phyloP scores from a whole-genome alignment of 2,113 vertebrate species.

The Aepyceros melampus region DNA sequence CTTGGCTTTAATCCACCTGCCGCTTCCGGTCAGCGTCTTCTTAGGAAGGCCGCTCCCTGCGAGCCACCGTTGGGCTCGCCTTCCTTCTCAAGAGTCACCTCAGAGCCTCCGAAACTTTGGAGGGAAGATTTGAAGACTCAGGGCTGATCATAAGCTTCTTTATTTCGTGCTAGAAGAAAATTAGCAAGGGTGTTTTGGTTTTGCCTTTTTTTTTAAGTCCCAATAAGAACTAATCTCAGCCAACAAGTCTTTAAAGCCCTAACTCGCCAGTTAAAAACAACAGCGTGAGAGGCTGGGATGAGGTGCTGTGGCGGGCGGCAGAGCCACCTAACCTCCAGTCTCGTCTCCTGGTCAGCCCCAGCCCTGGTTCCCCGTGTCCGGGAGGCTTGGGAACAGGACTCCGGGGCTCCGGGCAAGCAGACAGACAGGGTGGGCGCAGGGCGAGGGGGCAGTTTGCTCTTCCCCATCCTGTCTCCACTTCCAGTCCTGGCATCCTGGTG shows the following conservation, averaged over 20 bases:
- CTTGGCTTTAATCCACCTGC: not conserved
- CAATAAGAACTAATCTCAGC: not conserved
- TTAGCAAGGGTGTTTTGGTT: not conserved
- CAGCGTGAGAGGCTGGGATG: not conserved
- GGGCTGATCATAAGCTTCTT: not conserved
- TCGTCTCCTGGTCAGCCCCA: not conserved
- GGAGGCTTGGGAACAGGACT: not conserved
- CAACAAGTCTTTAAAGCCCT: not conserved
- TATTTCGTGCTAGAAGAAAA: not conserved
- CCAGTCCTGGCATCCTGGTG: not conserved
- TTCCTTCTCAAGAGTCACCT: not conserved
- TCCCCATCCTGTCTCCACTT: not conserved
- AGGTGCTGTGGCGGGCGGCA: not conserved
- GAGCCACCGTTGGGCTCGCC: accelerated
- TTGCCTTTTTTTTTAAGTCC: not conserved
- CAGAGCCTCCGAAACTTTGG: not conserved
- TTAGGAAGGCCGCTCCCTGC: not conserved
- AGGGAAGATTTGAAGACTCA: not conserved
- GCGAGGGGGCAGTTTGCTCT: not conserved
- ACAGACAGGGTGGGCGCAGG: too few relatives aligned
- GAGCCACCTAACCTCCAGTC: not conserved
- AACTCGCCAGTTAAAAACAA: not conserved
- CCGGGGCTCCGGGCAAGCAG: not conserved
- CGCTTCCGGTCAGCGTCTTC: accelerated
- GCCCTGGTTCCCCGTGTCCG: not conserved